phyloP scores from a whole-genome alignment of 2,797 vertebrate genomes.

The Nothura maculosa region DNA sequence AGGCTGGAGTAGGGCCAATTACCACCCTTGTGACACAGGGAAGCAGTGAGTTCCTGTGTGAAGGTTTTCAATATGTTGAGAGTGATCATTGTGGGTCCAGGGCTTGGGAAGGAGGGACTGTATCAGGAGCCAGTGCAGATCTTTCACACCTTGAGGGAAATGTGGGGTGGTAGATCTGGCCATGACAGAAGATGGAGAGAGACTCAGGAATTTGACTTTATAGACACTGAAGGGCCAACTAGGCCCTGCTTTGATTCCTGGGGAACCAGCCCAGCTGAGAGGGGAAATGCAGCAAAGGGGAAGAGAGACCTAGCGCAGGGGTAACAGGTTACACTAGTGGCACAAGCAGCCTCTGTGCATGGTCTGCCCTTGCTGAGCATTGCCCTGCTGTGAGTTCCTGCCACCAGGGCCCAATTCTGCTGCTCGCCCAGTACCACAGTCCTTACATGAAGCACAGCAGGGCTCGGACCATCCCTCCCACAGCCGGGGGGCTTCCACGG shows the following conservation, averaged over 20 bases:
- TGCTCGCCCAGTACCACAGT: accelerated
- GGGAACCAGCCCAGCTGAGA: not conserved
- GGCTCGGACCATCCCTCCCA: not conserved
- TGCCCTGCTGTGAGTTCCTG: not conserved
- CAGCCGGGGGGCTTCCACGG: not conserved
- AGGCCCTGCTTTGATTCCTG: not conserved
- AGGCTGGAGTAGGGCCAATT: not conserved
- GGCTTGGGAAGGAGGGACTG: not conserved
- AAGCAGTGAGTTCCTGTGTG: not conserved
- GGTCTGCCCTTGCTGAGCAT: not conserved
- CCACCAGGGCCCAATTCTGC: not conserved
- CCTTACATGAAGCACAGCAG: not conserved
- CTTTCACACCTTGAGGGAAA: not conserved
- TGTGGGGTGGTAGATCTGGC: not conserved
- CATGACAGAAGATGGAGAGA: not conserved
- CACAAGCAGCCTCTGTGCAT: accelerated
- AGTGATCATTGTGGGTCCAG: not conserved
- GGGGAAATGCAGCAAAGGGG: not conserved
- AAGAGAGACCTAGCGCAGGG: not conserved
- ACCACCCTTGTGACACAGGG: not conserved
- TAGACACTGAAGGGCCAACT: not conserved
- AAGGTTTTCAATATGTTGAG: not conserved
- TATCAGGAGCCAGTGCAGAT: not conserved
- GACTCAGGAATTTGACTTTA: not conserved
- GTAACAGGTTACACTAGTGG: not conserved